Base-by-base conservation (phyloP, 1,140 invertebrate genomes). In the Heliconius hewitsoni region DNA sequence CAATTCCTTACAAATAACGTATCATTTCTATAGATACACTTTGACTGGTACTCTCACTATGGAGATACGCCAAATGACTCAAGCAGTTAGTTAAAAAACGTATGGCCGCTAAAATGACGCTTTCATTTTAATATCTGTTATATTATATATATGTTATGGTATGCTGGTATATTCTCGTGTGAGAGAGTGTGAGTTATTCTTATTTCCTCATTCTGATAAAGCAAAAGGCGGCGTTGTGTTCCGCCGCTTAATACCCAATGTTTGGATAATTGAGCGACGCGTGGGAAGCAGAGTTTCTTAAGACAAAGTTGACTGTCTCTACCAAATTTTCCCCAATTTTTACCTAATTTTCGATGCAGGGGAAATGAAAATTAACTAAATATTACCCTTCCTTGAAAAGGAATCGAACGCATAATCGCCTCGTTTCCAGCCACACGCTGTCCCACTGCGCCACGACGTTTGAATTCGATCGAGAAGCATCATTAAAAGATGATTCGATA, bases 51-150 rank as follows among this genome's bases (percentile, higher is more conserved):
- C 60, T 66, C 23, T 66, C n/a, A 66, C 60, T 66, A 66, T 66
- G 27, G 60, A 30, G 60, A 52, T 74, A 74, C n/a, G 50, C 42
- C 23, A 52, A 73, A 34, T 74, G 46, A 73, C 71, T 73, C 71
- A 73, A 27, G 37, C 19, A 27, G 71, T 73, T 27, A 3, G 18
- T 50, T 23, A 52, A 74, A 74, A 74, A 52, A 52, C 23, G 27
- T 74, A 3, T 5, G 23, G 42, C 13, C 23, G 5, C 23, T 74
- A 74, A 74, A 55, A 74, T 74, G 42, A 13, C 73, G 73, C 73
- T 55, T 74, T 4, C 50, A 2, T 52, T 52, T 52, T 52, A 52
- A 6, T 46, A 1, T 3, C 42, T 46, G 42, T 0, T 46, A 46
- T 46, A 46, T 23, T 23, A 23, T 23, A 23, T 23, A 23, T 23